phyloP scores from a whole-genome alignment of 2,797 vertebrate species.

The Sebastes cheni region DNA sequence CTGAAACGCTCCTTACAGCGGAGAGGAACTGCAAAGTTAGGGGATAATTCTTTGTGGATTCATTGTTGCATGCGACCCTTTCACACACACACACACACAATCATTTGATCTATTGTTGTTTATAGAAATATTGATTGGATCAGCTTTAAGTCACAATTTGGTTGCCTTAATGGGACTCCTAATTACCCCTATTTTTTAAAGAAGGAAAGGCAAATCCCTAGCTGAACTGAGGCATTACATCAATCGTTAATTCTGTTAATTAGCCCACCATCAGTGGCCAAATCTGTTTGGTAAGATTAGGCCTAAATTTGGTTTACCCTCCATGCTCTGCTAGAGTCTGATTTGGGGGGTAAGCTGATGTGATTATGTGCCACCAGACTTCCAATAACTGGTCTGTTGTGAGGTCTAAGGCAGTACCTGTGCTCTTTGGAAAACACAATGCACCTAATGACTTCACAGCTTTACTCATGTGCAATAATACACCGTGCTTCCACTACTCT shows the following conservation, averaged over 20 bases:
- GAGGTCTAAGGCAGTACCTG: constrained; percentile 2
- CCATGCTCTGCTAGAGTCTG: constrained; percentile 11
- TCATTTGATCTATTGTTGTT: not conserved
- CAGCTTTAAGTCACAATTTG: not conserved
- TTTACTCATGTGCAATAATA: constrained; percentile 28
- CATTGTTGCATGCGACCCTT: not conserved
- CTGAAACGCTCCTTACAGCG: no score
- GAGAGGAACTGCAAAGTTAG: no score
- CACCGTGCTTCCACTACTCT: not conserved
- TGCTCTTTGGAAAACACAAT: constrained; percentile 10
- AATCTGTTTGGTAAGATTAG: constrained; percentile 35
- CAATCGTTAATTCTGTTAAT: constrained; percentile 19
- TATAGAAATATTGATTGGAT: not conserved
- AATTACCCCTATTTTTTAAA: not conserved
- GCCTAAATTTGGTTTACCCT: constrained; percentile 17
- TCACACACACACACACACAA: not conserved
- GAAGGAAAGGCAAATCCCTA: not conserved
- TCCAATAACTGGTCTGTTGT: constrained; percentile 19
- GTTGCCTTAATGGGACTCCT: not conserved
- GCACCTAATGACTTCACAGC: constrained; percentile 12
- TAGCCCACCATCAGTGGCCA: constrained; percentile 9
- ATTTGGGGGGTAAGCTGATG: constrained; percentile 22
- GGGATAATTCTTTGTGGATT: not conserved
- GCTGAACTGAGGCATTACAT: not conserved
- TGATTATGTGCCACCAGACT: constrained; percentile 27